phyloP scores from a whole-genome alignment of 1,140 invertebrate genomes.

The Himalopsyche phryganea region DNA sequence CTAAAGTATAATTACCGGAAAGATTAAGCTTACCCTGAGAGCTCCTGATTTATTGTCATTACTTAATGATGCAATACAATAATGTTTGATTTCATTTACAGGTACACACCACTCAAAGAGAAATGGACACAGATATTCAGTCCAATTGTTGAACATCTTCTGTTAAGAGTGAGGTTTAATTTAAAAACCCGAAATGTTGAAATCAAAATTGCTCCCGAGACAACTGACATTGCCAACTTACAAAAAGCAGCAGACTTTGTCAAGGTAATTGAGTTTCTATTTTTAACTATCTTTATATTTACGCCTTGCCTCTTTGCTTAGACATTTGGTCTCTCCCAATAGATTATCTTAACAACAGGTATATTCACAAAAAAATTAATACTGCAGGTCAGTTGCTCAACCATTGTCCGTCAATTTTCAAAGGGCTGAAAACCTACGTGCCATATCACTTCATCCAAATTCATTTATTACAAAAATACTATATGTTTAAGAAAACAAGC shows the following conservation, averaged over 20 bases:
- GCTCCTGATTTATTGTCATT: no score
- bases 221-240: constrained; percentile 83
- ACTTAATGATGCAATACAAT: no score
- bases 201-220: constrained; percentile 72
- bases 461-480: no score
- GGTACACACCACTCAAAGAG: constrained; percentile 91
- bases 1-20: no score
- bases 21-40: no score
- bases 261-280: constrained; percentile 53
- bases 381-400: no score
- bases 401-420: no score
- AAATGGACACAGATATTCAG: constrained; percentile 97
- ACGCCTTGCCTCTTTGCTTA: background rate
- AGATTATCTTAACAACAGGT: no score
- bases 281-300: background rate
- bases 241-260: constrained; percentile 99
- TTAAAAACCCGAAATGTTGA: constrained; percentile 88
- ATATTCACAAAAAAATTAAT: no score
- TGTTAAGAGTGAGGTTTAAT: constrained; percentile 94
- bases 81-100: constrained; percentile 54
- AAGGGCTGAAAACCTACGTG: no score
- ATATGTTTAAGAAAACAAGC: no score
- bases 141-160: constrained; percentile 91
- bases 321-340: background rate
- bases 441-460: no score